phyloP scores from a whole-genome alignment of 2,113 vertebrate genomes.

The Bungarus multicinctus region DNA sequence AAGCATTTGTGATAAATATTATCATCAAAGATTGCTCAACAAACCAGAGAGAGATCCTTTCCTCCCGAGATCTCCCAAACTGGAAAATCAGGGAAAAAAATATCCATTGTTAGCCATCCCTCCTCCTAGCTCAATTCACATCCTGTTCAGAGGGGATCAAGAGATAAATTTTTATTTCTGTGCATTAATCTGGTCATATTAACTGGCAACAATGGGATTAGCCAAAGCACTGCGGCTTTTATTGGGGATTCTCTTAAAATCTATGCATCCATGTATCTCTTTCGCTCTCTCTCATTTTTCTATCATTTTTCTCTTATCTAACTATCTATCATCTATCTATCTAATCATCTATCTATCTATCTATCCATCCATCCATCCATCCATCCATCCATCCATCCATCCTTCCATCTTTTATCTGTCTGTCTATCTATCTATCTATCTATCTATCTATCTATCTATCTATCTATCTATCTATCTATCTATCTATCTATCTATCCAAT shows the following conservation, averaged over 20 bases:
- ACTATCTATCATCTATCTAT: no score
- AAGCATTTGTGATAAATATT: constrained; percentile 59
- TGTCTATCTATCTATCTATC: no score
- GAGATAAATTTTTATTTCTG: constrained; percentile 46
- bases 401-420: no score
- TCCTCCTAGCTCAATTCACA: constrained; percentile 17
- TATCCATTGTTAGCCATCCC: constrained; percentile 19
- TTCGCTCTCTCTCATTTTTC: no score
- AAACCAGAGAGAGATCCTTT: constrained; percentile 41
- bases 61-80: constrained; percentile 25
- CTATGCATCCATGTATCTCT: no score
- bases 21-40: constrained; percentile 56
- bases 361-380: no score
- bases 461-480: no score
- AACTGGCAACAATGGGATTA: constrained; percentile 18
- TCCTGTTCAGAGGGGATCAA: constrained; percentile 33
- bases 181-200: constrained; percentile 31
- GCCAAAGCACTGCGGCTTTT: constrained; percentile 32
- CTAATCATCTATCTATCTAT: no score
- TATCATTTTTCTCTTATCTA: no score
- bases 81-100: constrained; percentile 51
- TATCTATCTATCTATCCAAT: no score
- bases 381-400: no score
- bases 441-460: no score
- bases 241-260: constrained; percentile 37